Percentiles rank a stretch among this genome's conserved stretches.
These are phyloP conservation scores for Bergia puertoricense DNA, from an alignment of 92 coral and sea anemone species.

Conservation along the genomic window DNA sequence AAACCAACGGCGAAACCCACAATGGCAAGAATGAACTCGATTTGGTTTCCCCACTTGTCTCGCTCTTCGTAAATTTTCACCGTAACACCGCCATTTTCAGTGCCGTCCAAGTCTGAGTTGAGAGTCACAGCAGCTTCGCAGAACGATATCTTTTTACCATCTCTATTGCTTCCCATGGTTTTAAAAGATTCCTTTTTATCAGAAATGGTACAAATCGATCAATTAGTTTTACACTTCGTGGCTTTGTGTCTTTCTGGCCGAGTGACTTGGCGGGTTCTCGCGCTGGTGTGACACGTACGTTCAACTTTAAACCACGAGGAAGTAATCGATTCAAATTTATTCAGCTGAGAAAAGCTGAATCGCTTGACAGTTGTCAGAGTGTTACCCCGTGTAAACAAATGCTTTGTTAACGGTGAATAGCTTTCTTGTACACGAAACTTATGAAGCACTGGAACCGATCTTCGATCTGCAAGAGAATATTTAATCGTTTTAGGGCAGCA, in stretches of 20 bases:
- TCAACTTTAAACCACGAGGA: not conserved
- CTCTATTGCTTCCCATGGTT: constrained; percentile 25
- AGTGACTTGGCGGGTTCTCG: constrained; percentile 1
- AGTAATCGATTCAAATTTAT: constrained; percentile 34
- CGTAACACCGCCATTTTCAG: constrained; percentile 42
- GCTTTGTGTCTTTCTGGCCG: constrained; percentile 23
- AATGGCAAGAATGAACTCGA: constrained; percentile 37
- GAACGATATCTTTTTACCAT: constrained; percentile 31
- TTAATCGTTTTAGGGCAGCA: not conserved
- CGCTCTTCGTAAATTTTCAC: constrained; percentile 39
- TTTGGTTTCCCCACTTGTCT: constrained; percentile 42
- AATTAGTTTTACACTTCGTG: constrained; percentile 8
- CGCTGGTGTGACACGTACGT: constrained; percentile 31
- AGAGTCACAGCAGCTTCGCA: constrained; percentile 42
- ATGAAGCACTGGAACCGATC: not conserved
- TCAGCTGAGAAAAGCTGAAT: constrained; percentile 44
- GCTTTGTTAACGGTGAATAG: not conserved
- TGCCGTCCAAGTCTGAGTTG: constrained; percentile 34
- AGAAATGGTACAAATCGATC: not conserved
- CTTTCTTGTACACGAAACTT: not conserved
- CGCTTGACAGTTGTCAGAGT: constrained; percentile 12
- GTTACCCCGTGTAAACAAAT: constrained; percentile 14
- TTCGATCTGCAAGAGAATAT: constrained; percentile 31
- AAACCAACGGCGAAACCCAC: constrained; percentile 39
- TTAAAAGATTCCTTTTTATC: not conserved